Evolutionary conservation across 2,888 invertebrate genomes (phyloP).

Genomic region (Nowickia ferox): DNA sequence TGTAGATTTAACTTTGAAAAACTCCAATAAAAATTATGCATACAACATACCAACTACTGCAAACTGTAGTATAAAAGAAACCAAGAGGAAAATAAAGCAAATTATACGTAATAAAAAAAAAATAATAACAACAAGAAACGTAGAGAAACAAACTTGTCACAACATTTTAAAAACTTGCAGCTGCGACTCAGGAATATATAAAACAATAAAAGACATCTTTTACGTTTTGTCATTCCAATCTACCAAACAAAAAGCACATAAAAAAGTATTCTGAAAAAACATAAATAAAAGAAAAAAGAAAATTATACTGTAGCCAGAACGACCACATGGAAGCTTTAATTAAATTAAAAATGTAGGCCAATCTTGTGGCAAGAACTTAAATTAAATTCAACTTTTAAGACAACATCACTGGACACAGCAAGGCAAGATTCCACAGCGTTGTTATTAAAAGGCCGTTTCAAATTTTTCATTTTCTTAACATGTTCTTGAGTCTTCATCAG

Average conservation of each 20-base stretch:
- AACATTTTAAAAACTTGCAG: conserved; percentile 66
- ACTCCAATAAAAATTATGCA: conserved; percentile 75
- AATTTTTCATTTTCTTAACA: background rate
- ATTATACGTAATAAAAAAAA: conserved; percentile 20
- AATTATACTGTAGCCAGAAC: conserved; percentile 31
- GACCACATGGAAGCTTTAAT: conserved; percentile 52
- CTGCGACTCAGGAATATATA: conserved; percentile 61
- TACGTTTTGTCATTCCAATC: background rate
- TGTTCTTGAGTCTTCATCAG: background rate
- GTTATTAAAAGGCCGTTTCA: background rate
- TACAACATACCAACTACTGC: conserved; percentile 45
- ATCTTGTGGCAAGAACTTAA: background rate
- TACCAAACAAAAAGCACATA: conserved; percentile 37
- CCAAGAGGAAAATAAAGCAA: conserved; percentile 44
- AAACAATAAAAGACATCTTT: conserved; percentile 46
- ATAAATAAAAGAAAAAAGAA: background rate
- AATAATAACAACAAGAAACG: conserved; percentile 48
- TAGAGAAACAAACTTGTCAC: conserved; percentile 76
- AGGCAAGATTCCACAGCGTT: background rate
- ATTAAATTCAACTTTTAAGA: background rate
- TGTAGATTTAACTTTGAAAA: conserved; percentile 78
- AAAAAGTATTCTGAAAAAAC: background rate
- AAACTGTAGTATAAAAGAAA: conserved; percentile 11
- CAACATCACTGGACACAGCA: background rate
- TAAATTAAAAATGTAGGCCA: conserved; percentile 26